phyloP scores from a whole-genome alignment of 2,888 invertebrate species.

The Caenorhabditis virilis region DNA sequence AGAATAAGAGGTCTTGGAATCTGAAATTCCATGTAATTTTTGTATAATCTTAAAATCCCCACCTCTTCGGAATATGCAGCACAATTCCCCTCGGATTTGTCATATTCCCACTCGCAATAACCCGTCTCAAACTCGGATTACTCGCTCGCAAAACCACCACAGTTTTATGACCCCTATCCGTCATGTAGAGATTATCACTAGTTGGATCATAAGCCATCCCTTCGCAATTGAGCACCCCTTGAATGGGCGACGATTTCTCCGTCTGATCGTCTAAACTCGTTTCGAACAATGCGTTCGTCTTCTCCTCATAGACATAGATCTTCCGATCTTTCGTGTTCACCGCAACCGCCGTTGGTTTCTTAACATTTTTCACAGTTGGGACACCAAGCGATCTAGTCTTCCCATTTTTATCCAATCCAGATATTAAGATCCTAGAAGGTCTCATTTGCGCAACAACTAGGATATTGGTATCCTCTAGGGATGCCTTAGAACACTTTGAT shows the following conservation, averaged over 20 bases:
- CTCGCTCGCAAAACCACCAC: slow-evolving; percentile 78
- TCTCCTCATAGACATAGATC: slow-evolving; percentile 46
- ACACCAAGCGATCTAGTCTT: slow-evolving; percentile 22
- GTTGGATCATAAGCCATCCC: slow-evolving; percentile 38
- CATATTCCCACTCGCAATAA: slow-evolving; percentile 74
- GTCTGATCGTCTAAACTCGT: slow-evolving; percentile 7
- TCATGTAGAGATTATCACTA: slow-evolving; percentile 79
- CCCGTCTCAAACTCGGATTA: slow-evolving; percentile 73
- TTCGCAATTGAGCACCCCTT: slow-evolving; percentile 71
- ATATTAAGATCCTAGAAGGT: slow-evolving; percentile 77
- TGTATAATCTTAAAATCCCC: slow-evolving; percentile 63
- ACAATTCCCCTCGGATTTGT: slow-evolving; percentile 77
- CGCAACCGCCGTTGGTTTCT: slow-evolving; percentile 26
- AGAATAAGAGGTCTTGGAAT: too few relatives aligned
- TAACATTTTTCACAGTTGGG: slow-evolving; percentile 6
- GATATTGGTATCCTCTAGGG: not conserved
- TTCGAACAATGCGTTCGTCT: slow-evolving; percentile 11
- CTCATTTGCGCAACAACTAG: slow-evolving; percentile 76
- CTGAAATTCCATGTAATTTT: not conserved
- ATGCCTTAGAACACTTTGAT: slow-evolving; percentile 12
- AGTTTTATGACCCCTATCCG: slow-evolving; percentile 77
- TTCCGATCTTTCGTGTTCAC: slow-evolving; percentile 19
- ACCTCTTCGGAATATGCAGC: slow-evolving; percentile 78
- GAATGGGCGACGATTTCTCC: not conserved
- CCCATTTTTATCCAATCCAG: slow-evolving; percentile 72